These are phyloP conservation scores for Drosophila repletoides DNA, from an alignment of 1,140 invertebrate species.

Conservation along the genomic window DNA sequence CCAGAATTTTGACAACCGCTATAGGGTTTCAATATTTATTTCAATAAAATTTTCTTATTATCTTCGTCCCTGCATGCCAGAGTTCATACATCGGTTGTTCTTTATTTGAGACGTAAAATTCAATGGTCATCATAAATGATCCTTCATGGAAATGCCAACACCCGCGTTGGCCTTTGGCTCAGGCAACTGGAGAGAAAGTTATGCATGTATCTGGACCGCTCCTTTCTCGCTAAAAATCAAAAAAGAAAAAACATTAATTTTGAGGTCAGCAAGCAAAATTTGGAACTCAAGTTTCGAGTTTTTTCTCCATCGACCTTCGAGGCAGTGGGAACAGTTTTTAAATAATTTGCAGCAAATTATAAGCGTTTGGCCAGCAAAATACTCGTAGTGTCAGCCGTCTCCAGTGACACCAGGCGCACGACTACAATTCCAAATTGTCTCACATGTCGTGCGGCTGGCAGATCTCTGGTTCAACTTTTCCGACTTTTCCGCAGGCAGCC, in stretches of 20 bases:
- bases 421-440: conserved; percentile 60
- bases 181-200: conserved; percentile 21
- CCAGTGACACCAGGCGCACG: conserved; percentile 53
- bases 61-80: conserved; percentile 16
- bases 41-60: not conserved
- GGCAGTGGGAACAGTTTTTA: conserved; percentile 29
- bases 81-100: conserved; percentile 47
- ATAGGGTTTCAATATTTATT: conserved; percentile 3
- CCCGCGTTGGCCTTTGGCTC: conserved; percentile 42
- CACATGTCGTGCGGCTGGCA: conserved; percentile 63
- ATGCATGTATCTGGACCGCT: not conserved
- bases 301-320: conserved; percentile 16
- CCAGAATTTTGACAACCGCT: not conserved
- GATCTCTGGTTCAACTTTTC: conserved; percentile 27
- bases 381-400: conserved; percentile 46
- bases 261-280: conserved; percentile 15
- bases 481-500: conserved; percentile 14
- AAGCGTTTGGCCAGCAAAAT: conserved; percentile 24
- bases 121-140: conserved; percentile 46
- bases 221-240: not conserved
- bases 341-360: conserved; percentile 68
- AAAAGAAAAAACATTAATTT: conserved; percentile 7
- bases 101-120: conserved; percentile 52
- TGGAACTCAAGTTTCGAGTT: not conserved
- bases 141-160: conserved; percentile 54